phyloP scores from a whole-genome alignment of 2,888 invertebrate genomes.

The Drosophila prostipennis region DNA sequence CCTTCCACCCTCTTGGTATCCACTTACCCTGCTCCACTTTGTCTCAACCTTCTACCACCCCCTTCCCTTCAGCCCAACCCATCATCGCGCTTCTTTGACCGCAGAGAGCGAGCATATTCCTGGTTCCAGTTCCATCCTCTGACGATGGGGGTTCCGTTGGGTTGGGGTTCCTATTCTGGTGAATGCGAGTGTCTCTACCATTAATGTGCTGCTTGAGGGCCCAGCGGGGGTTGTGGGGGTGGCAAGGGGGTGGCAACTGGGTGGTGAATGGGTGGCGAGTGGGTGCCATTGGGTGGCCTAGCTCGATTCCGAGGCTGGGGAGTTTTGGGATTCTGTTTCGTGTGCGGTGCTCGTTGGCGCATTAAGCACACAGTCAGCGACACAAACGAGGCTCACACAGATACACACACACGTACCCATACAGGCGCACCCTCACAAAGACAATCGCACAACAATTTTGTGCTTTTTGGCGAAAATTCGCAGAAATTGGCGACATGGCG shows the following conservation, averaged over 20 bases:
- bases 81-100: constrained; percentile 28
- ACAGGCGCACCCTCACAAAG: constrained; percentile 16
- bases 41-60: constrained; percentile 17
- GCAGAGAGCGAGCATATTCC: constrained; percentile 30
- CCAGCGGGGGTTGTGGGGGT: constrained; percentile 37
- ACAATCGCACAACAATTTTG: constrained; percentile 51
- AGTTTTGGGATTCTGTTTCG: constrained; percentile 65
- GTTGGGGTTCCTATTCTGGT: constrained; percentile 33
- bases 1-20: constrained; percentile 4
- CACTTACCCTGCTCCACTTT: constrained; percentile 47
- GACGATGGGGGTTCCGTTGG: constrained; percentile 16
- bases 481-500: constrained; percentile 70
- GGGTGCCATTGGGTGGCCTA: background rate
- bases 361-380: constrained; percentile 62
- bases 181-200: constrained; percentile 51
- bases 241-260: background rate
- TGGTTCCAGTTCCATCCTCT: constrained; percentile 31
- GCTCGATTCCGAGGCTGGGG: constrained; percentile 26
- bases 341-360: constrained; percentile 66
- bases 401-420: background rate
- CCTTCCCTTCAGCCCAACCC: constrained; percentile 22
- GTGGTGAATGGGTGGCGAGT: background rate
- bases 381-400: constrained; percentile 20
- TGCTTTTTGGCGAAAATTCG: constrained; percentile 70
- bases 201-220: constrained; percentile 70